Base-by-base conservation (phyloP, 2,113 vertebrate species). In the Girardinichthys multiradiatus region DNA sequence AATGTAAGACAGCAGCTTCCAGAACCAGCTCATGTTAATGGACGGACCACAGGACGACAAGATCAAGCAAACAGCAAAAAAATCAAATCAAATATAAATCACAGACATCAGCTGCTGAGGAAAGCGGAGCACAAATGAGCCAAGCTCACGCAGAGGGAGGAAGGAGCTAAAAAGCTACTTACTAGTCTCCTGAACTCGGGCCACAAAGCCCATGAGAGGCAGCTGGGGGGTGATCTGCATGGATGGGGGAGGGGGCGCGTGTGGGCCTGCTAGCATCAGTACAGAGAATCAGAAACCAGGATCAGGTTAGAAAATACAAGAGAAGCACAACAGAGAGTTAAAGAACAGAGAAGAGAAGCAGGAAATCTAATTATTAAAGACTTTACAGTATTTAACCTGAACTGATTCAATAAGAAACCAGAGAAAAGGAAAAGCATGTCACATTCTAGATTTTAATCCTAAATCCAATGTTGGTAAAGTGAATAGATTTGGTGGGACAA, bases 161-260 rank as follows among this genome's bases (percentile, higher is more conserved):
- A 71, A 71, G 78, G 78, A 94, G 92, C 92, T 88, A 80, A 79
- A 64, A 82, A 85, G 48, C 92, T 92, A 98, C 98, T 99, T 98
- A 99, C 98, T 99, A 89, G 97, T 99, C 96, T 99, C 98, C 95
- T 99, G 98, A 92, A 99, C 98, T 91, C 97, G 96, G 94, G 98
- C 98, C 95, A 98, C 98, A 95, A 99, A 99, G 95, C 98, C 98
- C 98, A 99, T 99, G 94, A 99, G 95, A 26, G 98, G 98, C 91
- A 99, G 96, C 96, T 99, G 98, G 80, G 98, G 97, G 90, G 98
- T 99, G 95, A 98, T 97, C 96, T 99, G 98, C 94, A 99, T 96
- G 93, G 97, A 96, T 81, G 98, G 98, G 94, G 98, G 98, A 92
- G 97, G 98, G 93, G 97, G 98, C 89, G 97, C 97, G 88, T 96